Evolutionary conservation across 2,888 invertebrate species (phyloP).

Genomic region (Drosophila colorata): DNA sequence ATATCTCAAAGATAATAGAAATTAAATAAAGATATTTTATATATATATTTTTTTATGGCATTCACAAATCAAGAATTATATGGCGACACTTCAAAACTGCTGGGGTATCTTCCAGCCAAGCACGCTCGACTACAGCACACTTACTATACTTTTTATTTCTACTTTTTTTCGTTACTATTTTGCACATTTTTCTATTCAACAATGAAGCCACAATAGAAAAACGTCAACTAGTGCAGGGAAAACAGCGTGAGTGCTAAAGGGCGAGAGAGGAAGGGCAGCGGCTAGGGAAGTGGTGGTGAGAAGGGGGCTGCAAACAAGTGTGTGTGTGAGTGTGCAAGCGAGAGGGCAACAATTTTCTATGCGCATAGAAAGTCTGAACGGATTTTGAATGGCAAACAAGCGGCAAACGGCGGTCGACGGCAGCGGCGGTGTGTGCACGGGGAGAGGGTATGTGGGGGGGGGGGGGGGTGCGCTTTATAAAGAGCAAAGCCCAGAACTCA

Average conservation of each 20-base stretch:
- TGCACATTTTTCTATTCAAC: constrained; percentile 80
- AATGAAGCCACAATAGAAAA: constrained; percentile 81
- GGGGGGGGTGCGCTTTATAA: constrained; percentile 36
- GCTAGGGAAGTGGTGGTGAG: too few relatives aligned
- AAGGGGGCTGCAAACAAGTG: neutral
- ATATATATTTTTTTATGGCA: constrained; percentile 16
- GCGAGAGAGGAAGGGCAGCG: neutral
- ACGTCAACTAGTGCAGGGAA: constrained; percentile 75
- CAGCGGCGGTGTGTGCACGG: neutral
- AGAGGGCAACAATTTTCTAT: constrained; percentile 66
- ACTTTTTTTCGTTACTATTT: constrained; percentile 74
- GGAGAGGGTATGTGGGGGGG: neutral
- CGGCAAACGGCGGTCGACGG: constrained; percentile 49
- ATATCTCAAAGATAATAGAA: too few relatives aligned
- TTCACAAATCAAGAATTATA: too few relatives aligned
- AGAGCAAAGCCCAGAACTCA: constrained; percentile 44
- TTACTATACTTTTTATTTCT: constrained; percentile 10
- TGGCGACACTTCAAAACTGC: neutral
- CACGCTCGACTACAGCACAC: neutral
- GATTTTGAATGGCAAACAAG: constrained; percentile 81
- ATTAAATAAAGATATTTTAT: neutral
- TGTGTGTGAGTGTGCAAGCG: constrained; percentile 42
- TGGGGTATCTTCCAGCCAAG: neutral
- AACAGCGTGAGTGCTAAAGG: constrained; percentile 25
- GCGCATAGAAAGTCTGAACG: constrained; percentile 81